phyloP scores from a whole-genome alignment of 2,113 vertebrate genomes.

The Rhinopithecus roxellana region DNA sequence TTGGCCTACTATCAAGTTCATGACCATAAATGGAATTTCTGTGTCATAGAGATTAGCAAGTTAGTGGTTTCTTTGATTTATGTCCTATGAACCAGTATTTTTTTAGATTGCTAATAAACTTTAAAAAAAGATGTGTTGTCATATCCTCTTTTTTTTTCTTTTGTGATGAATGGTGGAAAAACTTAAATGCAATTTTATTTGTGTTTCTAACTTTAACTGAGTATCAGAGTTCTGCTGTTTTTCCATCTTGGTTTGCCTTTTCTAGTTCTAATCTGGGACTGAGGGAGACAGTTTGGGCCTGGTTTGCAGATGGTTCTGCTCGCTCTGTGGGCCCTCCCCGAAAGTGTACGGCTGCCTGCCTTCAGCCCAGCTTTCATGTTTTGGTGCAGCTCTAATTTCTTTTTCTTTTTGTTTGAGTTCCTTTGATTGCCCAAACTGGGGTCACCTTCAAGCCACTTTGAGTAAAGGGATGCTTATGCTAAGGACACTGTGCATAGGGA shows the following conservation, averaged over 20 bases:
- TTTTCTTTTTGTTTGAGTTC: background rate
- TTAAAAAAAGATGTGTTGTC: background rate
- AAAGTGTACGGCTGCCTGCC: background rate
- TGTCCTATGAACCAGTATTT: background rate
- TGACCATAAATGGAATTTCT: background rate
- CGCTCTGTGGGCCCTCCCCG: rapidly evolving
- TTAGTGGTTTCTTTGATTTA: background rate
- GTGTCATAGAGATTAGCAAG: background rate
- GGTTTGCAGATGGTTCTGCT: background rate
- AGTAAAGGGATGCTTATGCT: background rate
- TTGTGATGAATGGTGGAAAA: background rate
- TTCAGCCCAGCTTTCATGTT: background rate
- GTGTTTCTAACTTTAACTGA: background rate
- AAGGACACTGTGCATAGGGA: background rate
- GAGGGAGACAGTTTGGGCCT: background rate
- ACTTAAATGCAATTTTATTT: background rate
- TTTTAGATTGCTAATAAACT: background rate
- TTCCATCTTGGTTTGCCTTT: background rate
- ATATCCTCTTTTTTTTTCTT: background rate
- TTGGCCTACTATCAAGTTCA: background rate
- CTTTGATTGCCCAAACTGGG: background rate
- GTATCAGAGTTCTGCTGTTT: background rate
- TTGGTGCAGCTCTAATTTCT: background rate
- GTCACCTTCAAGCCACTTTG: background rate
- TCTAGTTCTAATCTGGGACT: background rate